phyloP scores from a whole-genome alignment of 2,888 invertebrate species.

The Mycalesis mineus region DNA sequence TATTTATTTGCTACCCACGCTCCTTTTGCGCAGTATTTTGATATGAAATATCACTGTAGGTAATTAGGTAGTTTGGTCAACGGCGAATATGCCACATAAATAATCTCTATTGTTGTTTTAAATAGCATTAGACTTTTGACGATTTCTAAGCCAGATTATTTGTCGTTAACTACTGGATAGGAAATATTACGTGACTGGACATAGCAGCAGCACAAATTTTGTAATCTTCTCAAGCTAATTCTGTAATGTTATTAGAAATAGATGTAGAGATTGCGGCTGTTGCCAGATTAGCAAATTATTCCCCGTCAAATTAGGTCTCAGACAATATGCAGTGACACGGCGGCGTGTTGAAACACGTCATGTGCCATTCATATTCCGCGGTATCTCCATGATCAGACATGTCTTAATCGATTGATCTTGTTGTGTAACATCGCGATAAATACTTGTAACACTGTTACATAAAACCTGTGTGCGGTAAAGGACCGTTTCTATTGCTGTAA shows the following conservation, averaged over 20 bases:
- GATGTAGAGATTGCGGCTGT: background rate
- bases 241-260: background rate
- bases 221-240: background rate
- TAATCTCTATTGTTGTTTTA: too few relatives aligned
- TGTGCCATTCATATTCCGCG: conserved; percentile 18
- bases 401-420: conserved; percentile 32
- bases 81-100: too few relatives aligned
- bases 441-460: conserved; percentile 26
- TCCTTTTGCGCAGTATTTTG: too few relatives aligned
- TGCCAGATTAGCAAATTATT: conserved; percentile 3
- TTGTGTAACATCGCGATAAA: conserved; percentile 25
- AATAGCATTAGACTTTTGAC: too few relatives aligned
- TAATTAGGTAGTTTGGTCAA: too few relatives aligned
- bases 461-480: conserved; percentile 16
- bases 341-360: conserved; percentile 19
- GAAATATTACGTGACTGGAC: too few relatives aligned
- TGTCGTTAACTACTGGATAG: too few relatives aligned
- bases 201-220: too few relatives aligned
- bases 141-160: too few relatives aligned
- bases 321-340: conserved; percentile 8
- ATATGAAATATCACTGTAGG: too few relatives aligned
- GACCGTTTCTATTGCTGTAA: conserved; percentile 13
- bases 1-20: too few relatives aligned
- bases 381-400: conserved; percentile 26
- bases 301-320: background rate